phyloP scores from a whole-genome alignment of 2,888 invertebrate species.

The Diaperis boleti region DNA sequence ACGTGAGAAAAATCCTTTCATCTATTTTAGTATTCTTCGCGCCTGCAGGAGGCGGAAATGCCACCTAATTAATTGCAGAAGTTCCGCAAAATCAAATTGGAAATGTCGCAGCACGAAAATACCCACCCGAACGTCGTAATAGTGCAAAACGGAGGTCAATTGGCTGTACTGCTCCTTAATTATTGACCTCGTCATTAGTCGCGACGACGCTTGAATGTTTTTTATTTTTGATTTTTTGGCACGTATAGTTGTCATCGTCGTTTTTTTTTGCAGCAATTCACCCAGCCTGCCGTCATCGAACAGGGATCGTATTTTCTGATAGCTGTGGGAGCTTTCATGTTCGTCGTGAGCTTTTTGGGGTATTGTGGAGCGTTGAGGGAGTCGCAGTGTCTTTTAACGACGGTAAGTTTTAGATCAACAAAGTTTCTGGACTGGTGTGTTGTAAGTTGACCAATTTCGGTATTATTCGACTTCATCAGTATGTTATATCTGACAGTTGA shows the following conservation, averaged over 20 bases:
- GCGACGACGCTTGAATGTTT: neutral
- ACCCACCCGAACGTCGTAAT: neutral
- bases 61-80: no score
- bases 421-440: no score
- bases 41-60: neutral
- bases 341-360: slow-evolving; percentile 79
- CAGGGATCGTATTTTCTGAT: slow-evolving; percentile 78
- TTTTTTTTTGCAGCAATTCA: slow-evolving; percentile 68
- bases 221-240: neutral
- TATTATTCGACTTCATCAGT: no score
- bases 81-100: no score
- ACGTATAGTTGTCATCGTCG: neutral
- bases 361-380: slow-evolving; percentile 86
- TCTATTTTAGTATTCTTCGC: neutral
- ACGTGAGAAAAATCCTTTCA: neutral
- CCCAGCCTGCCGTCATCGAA: slow-evolving; percentile 74
- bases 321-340: slow-evolving; percentile 76
- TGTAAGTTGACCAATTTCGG: no score
- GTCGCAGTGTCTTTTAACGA: slow-evolving; percentile 76
- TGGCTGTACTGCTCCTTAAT: neutral
- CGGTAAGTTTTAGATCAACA: slow-evolving; percentile 69
- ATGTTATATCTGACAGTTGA: no score
- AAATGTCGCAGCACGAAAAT: no score
- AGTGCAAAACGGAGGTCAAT: slow-evolving; percentile 16
- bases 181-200: slow-evolving; percentile 6